A percentile compares a stretch with the other conserved stretches of the same genome.
Conservation (phyloP, 2,888 invertebrate species). For the Pristionchus arcanus region DNA sequence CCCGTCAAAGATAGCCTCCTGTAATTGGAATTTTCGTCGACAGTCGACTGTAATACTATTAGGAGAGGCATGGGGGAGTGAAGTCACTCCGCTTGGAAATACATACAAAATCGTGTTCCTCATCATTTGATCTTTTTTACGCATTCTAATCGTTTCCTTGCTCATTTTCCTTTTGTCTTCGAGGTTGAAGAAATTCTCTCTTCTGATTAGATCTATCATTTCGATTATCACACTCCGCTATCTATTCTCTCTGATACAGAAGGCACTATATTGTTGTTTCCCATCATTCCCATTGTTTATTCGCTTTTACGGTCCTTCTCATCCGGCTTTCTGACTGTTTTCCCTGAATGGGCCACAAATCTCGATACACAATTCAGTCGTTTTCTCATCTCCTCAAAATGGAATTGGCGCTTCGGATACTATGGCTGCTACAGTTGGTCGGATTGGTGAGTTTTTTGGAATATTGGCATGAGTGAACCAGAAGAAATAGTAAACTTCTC, state of each 20-base stretch:
- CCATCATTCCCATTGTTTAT: not conserved
- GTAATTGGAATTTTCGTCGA: not conserved
- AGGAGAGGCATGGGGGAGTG: not conserved
- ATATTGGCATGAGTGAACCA: not conserved
- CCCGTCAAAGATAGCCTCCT: not conserved
- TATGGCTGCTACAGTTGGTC: not conserved
- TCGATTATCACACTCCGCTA: not conserved
- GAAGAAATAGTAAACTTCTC: not conserved
- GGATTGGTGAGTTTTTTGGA: not conserved
- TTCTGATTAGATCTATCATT: not conserved
- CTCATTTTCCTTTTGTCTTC: not conserved
- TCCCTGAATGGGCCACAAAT: not conserved
- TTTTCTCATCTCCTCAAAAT: not conserved
- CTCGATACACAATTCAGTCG: not conserved
- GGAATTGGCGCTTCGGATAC: not conserved
- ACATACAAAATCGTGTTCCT: not conserved
- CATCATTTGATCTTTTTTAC: not conserved
- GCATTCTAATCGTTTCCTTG: not conserved
- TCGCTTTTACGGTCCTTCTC: not conserved
- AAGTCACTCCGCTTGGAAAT: not conserved
- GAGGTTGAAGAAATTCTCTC: not conserved
- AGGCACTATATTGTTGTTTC: not conserved
- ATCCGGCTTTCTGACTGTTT: conserved; percentile 19
- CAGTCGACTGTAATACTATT: not conserved
- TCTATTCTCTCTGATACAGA: not conserved